phyloP scores from a whole-genome alignment of 2,113 vertebrate species.

The Arothron firmamentum region DNA sequence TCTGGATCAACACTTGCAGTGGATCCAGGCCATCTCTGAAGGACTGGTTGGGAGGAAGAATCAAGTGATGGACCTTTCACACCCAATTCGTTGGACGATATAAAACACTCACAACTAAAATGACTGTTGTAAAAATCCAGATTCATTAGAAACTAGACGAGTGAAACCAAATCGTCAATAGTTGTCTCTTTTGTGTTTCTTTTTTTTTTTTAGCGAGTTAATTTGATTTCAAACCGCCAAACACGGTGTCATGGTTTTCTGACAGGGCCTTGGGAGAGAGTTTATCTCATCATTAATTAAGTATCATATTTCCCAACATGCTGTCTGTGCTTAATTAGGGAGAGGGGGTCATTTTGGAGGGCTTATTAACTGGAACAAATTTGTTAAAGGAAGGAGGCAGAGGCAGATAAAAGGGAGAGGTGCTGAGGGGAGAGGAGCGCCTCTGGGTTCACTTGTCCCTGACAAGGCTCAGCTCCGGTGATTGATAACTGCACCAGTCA shows the following conservation, averaged over 20 bases:
- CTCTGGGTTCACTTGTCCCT: conserved; percentile 84
- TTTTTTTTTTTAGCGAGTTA: conserved; percentile 69
- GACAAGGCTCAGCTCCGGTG: conserved; percentile 90
- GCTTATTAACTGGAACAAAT: conserved; percentile 99
- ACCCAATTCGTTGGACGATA: conserved; percentile 9
- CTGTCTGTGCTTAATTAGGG: conserved; percentile 97
- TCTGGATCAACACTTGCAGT: not conserved
- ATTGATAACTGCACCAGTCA: conserved; percentile 98
- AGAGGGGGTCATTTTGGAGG: conserved; percentile 97
- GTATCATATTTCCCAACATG: conserved; percentile 99
- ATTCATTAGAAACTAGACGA: conserved; percentile 41
- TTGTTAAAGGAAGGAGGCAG: conserved; percentile 90
- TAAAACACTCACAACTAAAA: conserved; percentile 54
- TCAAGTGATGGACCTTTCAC: not conserved
- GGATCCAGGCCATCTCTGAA: not conserved
- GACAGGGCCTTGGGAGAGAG: conserved; percentile 98
- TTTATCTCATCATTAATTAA: conserved; percentile 99
- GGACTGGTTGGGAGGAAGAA: conserved; percentile 8
- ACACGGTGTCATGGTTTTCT: conserved; percentile 98
- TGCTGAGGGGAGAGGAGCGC: conserved; percentile 44
- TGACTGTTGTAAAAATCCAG: conserved; percentile 80
- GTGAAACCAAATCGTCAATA: conserved; percentile 59
- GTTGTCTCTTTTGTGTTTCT: conserved; percentile 56
- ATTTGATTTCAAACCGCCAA: conserved; percentile 98
- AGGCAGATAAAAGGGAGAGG: conserved; percentile 62